These are phyloP conservation scores for Lymantria dispar DNA, from an alignment of 2,888 invertebrate genomes.

Conservation along the genomic window DNA sequence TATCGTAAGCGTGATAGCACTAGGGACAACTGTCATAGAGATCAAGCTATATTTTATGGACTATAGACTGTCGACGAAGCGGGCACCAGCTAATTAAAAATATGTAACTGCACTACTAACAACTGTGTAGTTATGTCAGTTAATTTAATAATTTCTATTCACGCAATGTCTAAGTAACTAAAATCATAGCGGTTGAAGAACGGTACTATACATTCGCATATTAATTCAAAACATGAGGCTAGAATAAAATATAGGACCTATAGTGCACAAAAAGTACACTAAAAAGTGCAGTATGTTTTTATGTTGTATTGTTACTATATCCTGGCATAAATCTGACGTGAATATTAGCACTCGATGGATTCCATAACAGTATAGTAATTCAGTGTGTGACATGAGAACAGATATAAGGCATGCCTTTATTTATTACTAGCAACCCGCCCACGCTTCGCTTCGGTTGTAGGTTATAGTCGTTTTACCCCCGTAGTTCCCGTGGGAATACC, in stretches of 20 bases:
- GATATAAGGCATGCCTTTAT: too few species aligned
- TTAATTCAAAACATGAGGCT: slow-evolving; percentile 13
- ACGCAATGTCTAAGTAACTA: slow-evolving; percentile 5
- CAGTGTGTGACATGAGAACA: too few species aligned
- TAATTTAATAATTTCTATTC: slow-evolving; percentile 16
- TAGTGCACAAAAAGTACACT: slow-evolving; percentile 9
- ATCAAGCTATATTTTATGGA: too few species aligned
- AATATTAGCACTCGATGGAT: slow-evolving; percentile 2
- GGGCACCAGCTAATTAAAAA: background rate
- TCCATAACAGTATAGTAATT: background rate
- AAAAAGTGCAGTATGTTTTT: background rate
- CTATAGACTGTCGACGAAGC: too few species aligned
- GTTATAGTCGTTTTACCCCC: too few species aligned
- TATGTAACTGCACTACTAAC: background rate
- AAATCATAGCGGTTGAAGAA: slow-evolving; percentile 10
- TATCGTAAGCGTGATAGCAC: too few species aligned
- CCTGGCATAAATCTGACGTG: slow-evolving; percentile 3
- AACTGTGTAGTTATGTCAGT: background rate
- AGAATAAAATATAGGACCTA: slow-evolving; percentile 10
- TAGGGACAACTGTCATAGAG: too few species aligned
- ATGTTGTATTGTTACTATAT: slow-evolving; percentile 5
- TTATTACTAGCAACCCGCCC: too few species aligned
- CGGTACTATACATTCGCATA: slow-evolving; percentile 12
- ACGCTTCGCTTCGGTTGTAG: too few species aligned
- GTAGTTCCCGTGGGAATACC: too few species aligned